phyloP scores from a whole-genome alignment of 2,888 invertebrate genomes.

The Phengaris arion region DNA sequence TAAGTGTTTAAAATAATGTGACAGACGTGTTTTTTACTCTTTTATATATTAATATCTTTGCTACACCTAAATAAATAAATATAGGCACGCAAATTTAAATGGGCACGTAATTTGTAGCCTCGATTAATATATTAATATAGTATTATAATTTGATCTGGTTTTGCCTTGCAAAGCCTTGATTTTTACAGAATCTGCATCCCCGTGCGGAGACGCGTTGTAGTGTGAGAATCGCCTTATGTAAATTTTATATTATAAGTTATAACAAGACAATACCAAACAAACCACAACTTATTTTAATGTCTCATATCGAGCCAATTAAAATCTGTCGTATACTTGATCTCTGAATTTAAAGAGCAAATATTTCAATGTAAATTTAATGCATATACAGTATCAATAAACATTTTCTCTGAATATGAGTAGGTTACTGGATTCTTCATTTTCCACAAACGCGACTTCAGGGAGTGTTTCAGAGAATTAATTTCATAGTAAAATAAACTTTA shows the following conservation, averaged over 20 bases:
- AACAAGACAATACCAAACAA: neutral
- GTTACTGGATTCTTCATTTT: conserved; percentile 6
- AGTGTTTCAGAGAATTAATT: neutral
- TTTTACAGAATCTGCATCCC: too few relatives aligned
- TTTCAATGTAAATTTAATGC: conserved; percentile 15
- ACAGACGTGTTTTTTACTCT: too few relatives aligned
- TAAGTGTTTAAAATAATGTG: too few relatives aligned
- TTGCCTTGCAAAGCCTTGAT: too few relatives aligned
- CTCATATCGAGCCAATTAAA: conserved; percentile 16
- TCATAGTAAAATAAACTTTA: neutral
- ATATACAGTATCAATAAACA: neutral
- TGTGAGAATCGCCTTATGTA: too few relatives aligned
- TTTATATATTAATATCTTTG: too few relatives aligned
- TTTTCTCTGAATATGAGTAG: neutral
- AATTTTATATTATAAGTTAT: neutral
- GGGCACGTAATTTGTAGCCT: too few relatives aligned
- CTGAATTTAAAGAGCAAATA: conserved; percentile 12
- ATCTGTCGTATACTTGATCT: conserved; percentile 20
- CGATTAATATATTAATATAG: too few relatives aligned
- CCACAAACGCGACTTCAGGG: neutral
- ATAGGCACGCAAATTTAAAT: too few relatives aligned
- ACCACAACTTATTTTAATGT: neutral
- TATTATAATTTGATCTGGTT: too few relatives aligned
- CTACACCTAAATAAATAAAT: too few relatives aligned
- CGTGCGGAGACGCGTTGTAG: too few relatives aligned